Conservation (phyloP, 92 coral and sea anemone genomes). For the Phenganax subtilis region DNA sequence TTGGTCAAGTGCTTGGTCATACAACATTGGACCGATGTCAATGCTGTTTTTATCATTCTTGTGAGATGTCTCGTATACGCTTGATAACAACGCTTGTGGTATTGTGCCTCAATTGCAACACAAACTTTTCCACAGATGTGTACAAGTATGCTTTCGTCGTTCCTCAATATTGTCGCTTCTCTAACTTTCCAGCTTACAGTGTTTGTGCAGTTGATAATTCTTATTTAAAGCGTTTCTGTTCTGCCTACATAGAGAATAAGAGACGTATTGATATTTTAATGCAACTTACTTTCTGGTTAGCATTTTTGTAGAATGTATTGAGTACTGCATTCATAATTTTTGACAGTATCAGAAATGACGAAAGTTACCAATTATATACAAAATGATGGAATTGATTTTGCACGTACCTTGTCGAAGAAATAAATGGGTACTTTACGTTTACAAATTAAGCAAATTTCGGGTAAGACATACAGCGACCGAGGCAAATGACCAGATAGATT, state of each 20-base stretch:
- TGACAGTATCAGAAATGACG: too few relatives aligned
- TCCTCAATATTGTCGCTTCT: neutral
- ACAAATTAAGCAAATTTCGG: conserved; percentile 2
- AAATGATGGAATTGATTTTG: neutral
- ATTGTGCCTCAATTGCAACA: neutral
- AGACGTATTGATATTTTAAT: neutral
- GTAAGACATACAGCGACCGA: neutral
- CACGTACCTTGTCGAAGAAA: neutral
- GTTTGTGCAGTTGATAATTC: neutral
- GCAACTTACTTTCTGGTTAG: too few relatives aligned
- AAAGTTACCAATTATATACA: neutral
- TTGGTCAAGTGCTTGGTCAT: neutral
- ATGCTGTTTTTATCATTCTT: neutral
- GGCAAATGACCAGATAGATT: neutral
- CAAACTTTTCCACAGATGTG: neutral
- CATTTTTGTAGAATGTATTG: too few relatives aligned
- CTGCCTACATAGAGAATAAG: neutral
- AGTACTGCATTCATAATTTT: neutral
- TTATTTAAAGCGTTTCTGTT: neutral
- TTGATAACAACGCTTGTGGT: conserved; percentile 5
- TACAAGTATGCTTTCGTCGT: neutral
- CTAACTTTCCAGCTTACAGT: neutral
- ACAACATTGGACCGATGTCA: neutral
- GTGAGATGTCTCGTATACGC: neutral
- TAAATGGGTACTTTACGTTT: neutral